Conservation (phyloP, 2,113 vertebrate species). For the Halcyon senegalensis region DNA sequence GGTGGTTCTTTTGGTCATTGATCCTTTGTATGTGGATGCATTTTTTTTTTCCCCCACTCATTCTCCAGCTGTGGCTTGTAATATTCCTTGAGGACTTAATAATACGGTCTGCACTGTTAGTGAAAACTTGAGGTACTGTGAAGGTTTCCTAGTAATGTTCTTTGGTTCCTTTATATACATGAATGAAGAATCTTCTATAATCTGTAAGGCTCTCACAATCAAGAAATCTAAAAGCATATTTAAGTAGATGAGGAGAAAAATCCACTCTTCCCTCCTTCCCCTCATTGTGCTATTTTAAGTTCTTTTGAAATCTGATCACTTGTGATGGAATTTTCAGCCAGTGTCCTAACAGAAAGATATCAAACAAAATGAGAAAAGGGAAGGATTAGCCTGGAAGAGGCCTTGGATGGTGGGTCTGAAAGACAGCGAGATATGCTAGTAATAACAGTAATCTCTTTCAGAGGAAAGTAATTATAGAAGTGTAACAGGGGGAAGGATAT, state of each 20-base stretch:
- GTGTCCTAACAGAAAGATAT: background rate
- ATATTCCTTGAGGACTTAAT: background rate
- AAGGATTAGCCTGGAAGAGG: background rate
- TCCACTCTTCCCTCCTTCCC: background rate
- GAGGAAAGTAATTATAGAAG: background rate
- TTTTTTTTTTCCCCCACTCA: fast-evolving
- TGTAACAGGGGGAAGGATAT: background rate
- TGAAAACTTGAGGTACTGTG: background rate
- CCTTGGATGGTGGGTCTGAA: background rate
- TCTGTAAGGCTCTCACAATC: background rate
- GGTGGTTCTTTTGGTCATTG: background rate
- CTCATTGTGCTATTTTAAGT: background rate
- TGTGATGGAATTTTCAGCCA: background rate
- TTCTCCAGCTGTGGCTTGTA: background rate
- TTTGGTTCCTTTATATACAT: background rate
- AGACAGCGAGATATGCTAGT: background rate
- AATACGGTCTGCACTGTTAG: background rate
- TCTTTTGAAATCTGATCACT: background rate
- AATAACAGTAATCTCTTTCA: background rate
- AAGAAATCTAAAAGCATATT: background rate
- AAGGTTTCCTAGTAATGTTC: background rate
- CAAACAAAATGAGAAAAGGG: background rate
- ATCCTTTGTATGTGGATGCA: background rate
- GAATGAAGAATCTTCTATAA: background rate
- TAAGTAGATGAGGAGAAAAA: background rate